These are phyloP conservation scores for Leuciscus idus DNA, from an alignment of 2,113 vertebrate species.

Conservation along the genomic window DNA sequence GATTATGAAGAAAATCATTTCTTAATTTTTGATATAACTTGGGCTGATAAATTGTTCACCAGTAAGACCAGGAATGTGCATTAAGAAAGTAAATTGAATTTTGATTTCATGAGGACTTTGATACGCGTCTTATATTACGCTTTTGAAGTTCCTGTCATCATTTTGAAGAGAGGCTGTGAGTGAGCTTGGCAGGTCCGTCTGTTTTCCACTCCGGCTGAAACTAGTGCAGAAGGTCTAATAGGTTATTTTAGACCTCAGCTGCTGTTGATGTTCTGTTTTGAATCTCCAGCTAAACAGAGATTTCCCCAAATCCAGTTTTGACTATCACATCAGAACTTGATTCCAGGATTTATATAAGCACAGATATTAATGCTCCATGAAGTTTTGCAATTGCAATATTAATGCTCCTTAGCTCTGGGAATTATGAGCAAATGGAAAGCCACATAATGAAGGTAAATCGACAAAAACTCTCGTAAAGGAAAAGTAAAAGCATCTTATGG, in stretches of 20 bases:
- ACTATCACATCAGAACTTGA: slow-evolving; percentile 44
- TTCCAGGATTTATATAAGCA: slow-evolving; percentile 26
- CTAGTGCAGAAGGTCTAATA: background rate
- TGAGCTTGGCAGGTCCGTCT: slow-evolving; percentile 38
- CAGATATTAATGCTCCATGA: slow-evolving; percentile 7
- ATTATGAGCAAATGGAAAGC: slow-evolving; percentile 6
- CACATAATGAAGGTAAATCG: background rate
- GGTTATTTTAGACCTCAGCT: slow-evolving; percentile 70
- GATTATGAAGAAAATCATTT: background rate
- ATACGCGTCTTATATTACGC: background rate
- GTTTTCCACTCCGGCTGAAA: slow-evolving; percentile 54
- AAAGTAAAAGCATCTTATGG: background rate
- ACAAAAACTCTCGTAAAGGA: too few relatives aligned
- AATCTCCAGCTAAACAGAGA: slow-evolving; percentile 62
- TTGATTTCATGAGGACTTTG: background rate
- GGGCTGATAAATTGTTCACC: background rate
- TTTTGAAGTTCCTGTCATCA: background rate
- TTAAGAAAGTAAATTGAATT: background rate
- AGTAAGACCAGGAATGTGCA: too few relatives aligned
- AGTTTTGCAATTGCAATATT: background rate
- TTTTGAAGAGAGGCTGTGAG: background rate
- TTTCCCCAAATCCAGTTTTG: slow-evolving; percentile 56
- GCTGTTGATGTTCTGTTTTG: slow-evolving; percentile 44
- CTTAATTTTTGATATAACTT: background rate
- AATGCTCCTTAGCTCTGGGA: background rate